Evolutionary conservation across 2,113 vertebrate genomes (phyloP).

Genomic region (Hippocampus guttulatus): DNA sequence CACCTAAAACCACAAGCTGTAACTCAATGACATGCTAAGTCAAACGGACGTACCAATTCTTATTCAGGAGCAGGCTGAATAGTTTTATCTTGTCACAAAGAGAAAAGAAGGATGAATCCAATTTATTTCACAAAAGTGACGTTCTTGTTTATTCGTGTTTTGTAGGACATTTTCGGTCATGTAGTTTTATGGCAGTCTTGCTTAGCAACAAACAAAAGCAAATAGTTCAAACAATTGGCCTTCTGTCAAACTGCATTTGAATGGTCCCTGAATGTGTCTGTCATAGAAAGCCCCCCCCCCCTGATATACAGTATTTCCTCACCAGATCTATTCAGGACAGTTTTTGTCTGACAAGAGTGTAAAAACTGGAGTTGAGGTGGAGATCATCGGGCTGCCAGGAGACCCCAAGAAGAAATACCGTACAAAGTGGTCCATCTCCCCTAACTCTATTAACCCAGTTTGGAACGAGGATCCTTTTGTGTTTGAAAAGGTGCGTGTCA

Average conservation of each 20-base stretch:
- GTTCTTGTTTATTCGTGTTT: no score
- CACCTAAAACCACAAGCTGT: no score
- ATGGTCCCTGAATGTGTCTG: not conserved
- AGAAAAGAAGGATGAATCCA: no score
- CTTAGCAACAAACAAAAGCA: no score
- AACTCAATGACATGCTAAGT: no score
- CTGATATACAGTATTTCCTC: not conserved
- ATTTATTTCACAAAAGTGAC: no score
- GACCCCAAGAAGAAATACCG: conserved; percentile 92
- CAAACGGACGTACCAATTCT: no score
- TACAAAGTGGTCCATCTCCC: conserved; percentile 81
- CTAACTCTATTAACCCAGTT: conserved; percentile 92
- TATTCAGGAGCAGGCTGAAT: no score
- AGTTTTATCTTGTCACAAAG: no score
- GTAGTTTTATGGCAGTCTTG: no score
- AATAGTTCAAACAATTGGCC: not conserved
- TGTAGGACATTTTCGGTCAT: no score
- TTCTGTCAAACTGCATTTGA: not conserved
- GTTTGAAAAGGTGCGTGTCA: conserved; percentile 86
- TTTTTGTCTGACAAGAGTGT: conserved; percentile 91
- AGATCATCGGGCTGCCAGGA: conserved; percentile 87
- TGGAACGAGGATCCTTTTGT: conserved; percentile 97
- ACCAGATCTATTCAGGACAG: conserved; percentile 91
- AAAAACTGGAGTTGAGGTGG: conserved; percentile 89
- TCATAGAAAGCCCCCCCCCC: not conserved